phyloP scores from a whole-genome alignment of 2,797 vertebrate genomes.

The Notolabrus celidotus region DNA sequence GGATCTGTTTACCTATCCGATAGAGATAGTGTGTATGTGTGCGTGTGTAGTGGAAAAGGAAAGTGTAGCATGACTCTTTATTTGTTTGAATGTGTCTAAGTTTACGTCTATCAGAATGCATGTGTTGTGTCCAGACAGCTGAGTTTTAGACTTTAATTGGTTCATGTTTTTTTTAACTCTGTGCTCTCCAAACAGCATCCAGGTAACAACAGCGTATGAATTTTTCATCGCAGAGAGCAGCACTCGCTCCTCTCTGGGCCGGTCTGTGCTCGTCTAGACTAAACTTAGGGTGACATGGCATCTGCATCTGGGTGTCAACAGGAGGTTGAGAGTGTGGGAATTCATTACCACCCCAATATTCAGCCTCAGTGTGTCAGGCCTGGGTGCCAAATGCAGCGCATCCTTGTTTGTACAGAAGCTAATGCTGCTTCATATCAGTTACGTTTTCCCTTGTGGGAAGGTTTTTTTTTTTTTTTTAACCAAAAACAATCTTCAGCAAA shows the following conservation, averaged over 20 bases:
- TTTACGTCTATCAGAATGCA: conserved; percentile 72
- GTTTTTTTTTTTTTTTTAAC: background rate
- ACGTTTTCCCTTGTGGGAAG: conserved; percentile 5
- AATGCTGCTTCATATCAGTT: conserved; percentile 32
- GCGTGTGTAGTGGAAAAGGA: conserved; percentile 24
- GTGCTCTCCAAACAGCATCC: conserved; percentile 91
- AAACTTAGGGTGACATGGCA: conserved; percentile 94
- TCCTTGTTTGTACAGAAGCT: conserved; percentile 15
- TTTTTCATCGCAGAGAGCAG: conserved; percentile 93
- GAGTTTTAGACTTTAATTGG: conserved; percentile 92
- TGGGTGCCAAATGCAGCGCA: conserved; percentile 38
- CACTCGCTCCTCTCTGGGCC: conserved; percentile 69
- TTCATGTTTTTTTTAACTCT: conserved; percentile 93
- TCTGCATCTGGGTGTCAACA: conserved; percentile 79
- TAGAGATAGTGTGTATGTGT: conserved; percentile 37
- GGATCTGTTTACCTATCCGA: conserved; percentile 79
- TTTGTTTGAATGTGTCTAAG: conserved; percentile 58
- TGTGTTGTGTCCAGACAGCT: conserved; percentile 72
- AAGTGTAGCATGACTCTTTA: conserved; percentile 54
- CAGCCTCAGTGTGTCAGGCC: conserved; percentile 79
- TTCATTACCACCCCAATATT: conserved; percentile 85
- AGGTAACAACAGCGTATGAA: conserved; percentile 88
- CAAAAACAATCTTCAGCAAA: too few relatives aligned
- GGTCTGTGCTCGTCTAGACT: conserved; percentile 92
- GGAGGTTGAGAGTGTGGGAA: conserved; percentile 90